phyloP scores from a whole-genome alignment of 2,888 invertebrate species.

The Leptinotarsa juncta region DNA sequence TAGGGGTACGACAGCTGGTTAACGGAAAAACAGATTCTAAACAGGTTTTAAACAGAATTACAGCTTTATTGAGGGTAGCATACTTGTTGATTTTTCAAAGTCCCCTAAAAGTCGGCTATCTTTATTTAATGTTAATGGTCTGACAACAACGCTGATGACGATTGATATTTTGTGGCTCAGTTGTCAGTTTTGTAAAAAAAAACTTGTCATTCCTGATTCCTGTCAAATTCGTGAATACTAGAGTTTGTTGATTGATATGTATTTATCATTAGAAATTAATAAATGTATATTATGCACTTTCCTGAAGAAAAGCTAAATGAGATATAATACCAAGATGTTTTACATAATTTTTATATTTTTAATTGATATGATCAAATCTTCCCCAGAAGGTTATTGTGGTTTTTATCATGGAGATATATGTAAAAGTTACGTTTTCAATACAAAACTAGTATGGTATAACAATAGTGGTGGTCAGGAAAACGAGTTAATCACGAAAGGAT shows the following conservation, averaged over 20 bases:
- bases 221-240: no score
- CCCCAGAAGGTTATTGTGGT: slow-evolving; percentile 78
- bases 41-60: no score
- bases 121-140: no score
- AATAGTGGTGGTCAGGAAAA: slow-evolving; percentile 81
- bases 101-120: no score
- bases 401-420: slow-evolving; percentile 83
- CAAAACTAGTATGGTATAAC: slow-evolving; percentile 70
- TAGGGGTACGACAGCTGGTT: no score
- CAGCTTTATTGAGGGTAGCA: no score
- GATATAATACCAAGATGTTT: slow-evolving; percentile 31
- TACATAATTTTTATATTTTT: slow-evolving; percentile 36
- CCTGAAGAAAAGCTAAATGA: slow-evolving; percentile 16
- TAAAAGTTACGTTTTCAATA: slow-evolving; percentile 66
- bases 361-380: slow-evolving; percentile 29
- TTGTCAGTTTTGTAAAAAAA: no score
- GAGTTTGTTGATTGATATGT: neutral
- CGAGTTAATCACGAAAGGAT: slow-evolving; percentile 83
- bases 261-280: neutral
- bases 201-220: no score
- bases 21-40: no score
- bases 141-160: no score
- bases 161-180: no score
- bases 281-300: slow-evolving; percentile 13
- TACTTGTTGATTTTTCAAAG: no score